phyloP scores from a whole-genome alignment of 1,140 invertebrate genomes.

The Leguminivora glycinivorella region DNA sequence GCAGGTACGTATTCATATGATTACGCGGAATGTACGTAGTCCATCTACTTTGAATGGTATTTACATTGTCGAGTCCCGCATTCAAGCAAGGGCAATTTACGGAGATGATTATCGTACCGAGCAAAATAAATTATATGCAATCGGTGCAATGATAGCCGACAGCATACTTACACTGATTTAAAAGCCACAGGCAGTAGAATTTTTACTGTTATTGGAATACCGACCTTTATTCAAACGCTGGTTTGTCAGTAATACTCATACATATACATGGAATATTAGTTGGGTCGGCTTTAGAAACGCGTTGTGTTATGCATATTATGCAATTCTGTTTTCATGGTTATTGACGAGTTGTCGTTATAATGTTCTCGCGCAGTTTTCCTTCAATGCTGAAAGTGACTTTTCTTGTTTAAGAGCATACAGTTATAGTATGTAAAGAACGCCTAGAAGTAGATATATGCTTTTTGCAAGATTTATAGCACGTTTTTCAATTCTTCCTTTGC shows the following conservation, averaged over 20 bases:
- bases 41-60: constrained; percentile 5
- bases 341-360: background rate
- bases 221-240: background rate
- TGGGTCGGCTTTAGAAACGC: background rate
- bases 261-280: background rate
- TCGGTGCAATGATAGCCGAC: constrained; percentile 22
- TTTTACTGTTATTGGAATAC: constrained; percentile 12
- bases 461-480: too few relatives aligned
- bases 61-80: constrained; percentile 21
- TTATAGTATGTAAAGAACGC: too few relatives aligned
- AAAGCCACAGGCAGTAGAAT: background rate
- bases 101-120: constrained; percentile 1
- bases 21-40: background rate
- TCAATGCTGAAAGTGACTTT: constrained; percentile 1
- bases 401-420: background rate
- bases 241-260: background rate
- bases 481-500: too few relatives aligned
- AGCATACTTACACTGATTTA: background rate
- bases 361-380: background rate
- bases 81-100: constrained; percentile 24
- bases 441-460: too few relatives aligned
- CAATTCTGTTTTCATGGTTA: background rate
- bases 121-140: constrained; percentile 24
- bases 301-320: background rate
- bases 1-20: background rate